A percentile compares a stretch with the other conserved stretches of the same genome.
phyloP scores from a whole-genome alignment of 2,113 vertebrate species.

The Centrocercus urophasianus region DNA sequence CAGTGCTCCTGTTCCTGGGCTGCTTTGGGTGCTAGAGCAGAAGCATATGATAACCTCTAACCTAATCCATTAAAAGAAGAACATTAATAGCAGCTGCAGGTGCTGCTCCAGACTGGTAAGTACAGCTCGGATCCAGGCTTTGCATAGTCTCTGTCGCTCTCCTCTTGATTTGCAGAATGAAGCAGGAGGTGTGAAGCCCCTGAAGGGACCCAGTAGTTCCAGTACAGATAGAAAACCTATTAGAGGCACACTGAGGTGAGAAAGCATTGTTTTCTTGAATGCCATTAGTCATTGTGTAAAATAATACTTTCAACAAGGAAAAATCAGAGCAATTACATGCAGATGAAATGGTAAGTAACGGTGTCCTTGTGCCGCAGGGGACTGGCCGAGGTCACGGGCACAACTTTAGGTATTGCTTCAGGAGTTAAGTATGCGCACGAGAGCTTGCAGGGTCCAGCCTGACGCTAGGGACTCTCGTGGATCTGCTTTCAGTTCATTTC shows the following conservation, averaged over 20 bases:
- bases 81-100: not conserved
- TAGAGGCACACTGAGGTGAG: not conserved
- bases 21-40: not conserved
- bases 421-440: not conserved
- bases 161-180: not conserved
- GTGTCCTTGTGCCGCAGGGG: not conserved
- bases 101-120: not conserved
- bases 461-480: not conserved
- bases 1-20: not conserved
- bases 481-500: not conserved
- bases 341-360: not conserved
- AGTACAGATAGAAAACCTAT: not conserved
- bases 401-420: not conserved
- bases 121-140: not conserved
- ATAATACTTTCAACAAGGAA: not conserved
- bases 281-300: not conserved
- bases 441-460: not conserved
- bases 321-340: not conserved
- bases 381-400: not conserved
- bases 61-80: not conserved
- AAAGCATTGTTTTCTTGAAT: not conserved
- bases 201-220: not conserved
- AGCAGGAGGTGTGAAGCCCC: not conserved
- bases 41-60: not conserved
- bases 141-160: not conserved